Conservation (phyloP, 2,797 vertebrate genomes). For the Ctenochaetus hawaiiensis region DNA sequence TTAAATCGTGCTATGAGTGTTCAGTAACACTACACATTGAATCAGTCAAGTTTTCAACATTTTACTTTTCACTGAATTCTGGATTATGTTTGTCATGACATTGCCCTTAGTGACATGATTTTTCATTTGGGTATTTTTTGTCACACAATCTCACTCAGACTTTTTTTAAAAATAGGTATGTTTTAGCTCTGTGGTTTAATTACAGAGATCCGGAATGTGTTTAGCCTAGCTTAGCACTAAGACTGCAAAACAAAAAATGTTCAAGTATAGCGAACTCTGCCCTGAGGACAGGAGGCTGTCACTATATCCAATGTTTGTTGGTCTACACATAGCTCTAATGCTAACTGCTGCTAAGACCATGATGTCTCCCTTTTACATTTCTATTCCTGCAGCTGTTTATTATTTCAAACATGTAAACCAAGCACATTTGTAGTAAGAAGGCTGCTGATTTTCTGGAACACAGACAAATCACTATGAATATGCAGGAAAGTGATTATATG, state of each 20-base stretch:
- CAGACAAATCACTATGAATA: not conserved
- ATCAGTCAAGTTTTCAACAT: not conserved
- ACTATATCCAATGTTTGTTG: too few relatives aligned
- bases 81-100: not conserved
- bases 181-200: constrained; percentile 1
- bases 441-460: not conserved
- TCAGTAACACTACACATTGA: not conserved
- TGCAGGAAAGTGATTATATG: not conserved
- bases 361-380: constrained; percentile 1
- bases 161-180: not conserved
- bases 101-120: not conserved
- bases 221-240: constrained; percentile 6
- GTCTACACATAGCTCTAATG: not conserved
- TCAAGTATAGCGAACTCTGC: not conserved
- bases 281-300: not conserved
- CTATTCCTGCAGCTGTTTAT: not conserved
- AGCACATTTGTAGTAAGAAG: not conserved
- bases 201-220: not conserved
- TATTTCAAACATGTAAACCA: not conserved
- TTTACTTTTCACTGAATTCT: not conserved
- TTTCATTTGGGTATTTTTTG: not conserved
- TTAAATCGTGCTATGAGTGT: not conserved
- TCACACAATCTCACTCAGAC: not conserved
- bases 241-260: not conserved
- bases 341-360: constrained; percentile 10